phyloP scores from a whole-genome alignment of 2,797 vertebrate genomes.

The Scomberomorus guttatus region DNA sequence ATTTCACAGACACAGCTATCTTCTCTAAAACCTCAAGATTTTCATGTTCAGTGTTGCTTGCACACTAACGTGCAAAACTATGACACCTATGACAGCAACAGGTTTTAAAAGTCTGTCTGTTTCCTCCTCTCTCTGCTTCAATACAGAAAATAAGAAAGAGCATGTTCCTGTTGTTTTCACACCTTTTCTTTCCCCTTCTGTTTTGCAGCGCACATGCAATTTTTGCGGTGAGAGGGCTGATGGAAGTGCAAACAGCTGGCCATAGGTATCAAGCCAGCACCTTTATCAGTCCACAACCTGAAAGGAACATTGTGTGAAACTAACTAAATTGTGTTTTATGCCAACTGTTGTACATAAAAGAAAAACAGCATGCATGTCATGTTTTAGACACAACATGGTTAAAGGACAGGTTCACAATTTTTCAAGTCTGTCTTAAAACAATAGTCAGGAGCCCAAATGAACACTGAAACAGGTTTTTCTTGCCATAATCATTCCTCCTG shows the following conservation, averaged over 20 bases:
- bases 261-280: not conserved
- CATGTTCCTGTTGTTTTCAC: conserved; percentile 75
- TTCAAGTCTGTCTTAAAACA: too few species aligned
- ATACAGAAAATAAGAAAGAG: not conserved
- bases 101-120: conserved; percentile 23
- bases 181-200: conserved; percentile 56
- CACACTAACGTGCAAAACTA: conserved; percentile 29
- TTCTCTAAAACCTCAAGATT: conserved; percentile 35
- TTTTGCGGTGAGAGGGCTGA: conserved; percentile 15
- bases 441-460: too few species aligned
- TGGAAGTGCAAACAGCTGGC: conserved; percentile 1
- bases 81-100: conserved; percentile 45
- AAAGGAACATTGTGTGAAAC: not conserved
- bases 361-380: not conserved
- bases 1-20: not conserved
- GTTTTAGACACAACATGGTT: not conserved
- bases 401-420: too few species aligned
- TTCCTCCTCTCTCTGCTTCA: conserved; percentile 17
- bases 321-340: not conserved
- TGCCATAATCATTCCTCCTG: too few species aligned
- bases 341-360: not conserved
- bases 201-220: conserved; percentile 20
- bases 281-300: not conserved
- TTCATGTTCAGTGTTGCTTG: conserved; percentile 17
- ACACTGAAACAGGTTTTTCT: too few species aligned